Conservation (phyloP, 2,113 vertebrate species). For the Cyanoderma ruficeps region DNA sequence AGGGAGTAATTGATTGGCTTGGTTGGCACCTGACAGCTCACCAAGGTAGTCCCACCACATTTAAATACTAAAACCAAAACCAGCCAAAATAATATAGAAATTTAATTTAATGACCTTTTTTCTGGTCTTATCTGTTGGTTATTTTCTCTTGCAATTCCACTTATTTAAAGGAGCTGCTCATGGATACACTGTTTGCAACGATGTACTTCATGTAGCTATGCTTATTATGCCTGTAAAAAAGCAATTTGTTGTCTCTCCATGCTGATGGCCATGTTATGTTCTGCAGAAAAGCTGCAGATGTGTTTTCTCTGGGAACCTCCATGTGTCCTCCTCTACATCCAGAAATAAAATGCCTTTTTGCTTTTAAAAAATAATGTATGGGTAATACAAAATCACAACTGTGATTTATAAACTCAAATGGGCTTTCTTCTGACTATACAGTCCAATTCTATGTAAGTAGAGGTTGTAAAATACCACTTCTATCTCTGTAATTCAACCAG, state of each 20-base stretch:
- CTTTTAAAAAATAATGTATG: neutral
- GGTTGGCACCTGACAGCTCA: neutral
- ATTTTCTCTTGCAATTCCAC: neutral
- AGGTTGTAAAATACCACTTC: neutral
- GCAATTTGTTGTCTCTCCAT: neutral
- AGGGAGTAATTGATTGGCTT: neutral
- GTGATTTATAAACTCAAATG: neutral
- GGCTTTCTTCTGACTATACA: neutral
- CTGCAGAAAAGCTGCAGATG: neutral
- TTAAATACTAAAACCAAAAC: neutral
- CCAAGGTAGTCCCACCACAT: neutral
- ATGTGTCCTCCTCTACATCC: neutral
- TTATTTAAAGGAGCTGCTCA: neutral
- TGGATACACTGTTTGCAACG: neutral
- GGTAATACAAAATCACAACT: neutral
- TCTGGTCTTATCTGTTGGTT: neutral
- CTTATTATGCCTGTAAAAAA: neutral
- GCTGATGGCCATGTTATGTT: neutral
- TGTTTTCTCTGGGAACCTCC: neutral
- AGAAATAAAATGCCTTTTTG: neutral
- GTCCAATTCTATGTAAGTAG: neutral
- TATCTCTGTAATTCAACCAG: neutral
- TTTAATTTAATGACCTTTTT: neutral
- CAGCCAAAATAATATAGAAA: neutral
- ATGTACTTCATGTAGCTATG: neutral